These are phyloP conservation scores for Lasioglossum albipes DNA, from an alignment of 1,140 invertebrate genomes.

Conservation along the genomic window DNA sequence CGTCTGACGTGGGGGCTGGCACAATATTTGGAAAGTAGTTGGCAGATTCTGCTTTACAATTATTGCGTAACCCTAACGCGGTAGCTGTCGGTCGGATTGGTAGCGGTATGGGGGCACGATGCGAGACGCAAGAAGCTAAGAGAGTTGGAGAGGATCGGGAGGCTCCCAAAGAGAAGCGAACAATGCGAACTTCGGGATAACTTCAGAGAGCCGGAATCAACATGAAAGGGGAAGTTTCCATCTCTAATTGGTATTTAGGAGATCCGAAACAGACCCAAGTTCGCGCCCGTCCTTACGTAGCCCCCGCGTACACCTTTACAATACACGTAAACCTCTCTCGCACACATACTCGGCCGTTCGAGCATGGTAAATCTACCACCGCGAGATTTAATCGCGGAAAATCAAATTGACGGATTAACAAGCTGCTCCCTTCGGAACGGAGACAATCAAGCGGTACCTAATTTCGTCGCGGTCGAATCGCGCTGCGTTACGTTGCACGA, in stretches of 20 bases:
- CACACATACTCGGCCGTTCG: background rate
- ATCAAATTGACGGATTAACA: conserved; percentile 27
- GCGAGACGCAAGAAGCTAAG: conserved; percentile 24
- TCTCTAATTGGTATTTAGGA: conserved; percentile 80
- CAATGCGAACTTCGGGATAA: conserved; percentile 79
- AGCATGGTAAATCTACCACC: background rate
- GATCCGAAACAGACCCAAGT: conserved; percentile 75
- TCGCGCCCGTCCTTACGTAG: conserved; percentile 44
- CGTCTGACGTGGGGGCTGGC: conserved; percentile 49
- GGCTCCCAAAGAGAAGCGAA: conserved; percentile 66
- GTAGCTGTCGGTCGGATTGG: conserved; percentile 53
- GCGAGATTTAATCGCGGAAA: conserved; percentile 34
- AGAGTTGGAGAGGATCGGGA: conserved; percentile 17
- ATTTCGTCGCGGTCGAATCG: too few species aligned
- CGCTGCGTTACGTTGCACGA: too few species aligned
- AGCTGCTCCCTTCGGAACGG: background rate
- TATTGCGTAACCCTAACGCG: conserved; percentile 70
- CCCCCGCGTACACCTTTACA: conserved; percentile 1
- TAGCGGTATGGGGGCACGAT: background rate
- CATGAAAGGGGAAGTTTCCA: conserved; percentile 79
- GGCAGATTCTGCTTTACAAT: conserved; percentile 68
- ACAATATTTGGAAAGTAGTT: conserved; percentile 74
- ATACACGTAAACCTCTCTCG: background rate
- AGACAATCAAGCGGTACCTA: too few species aligned
- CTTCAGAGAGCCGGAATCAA: conserved; percentile 74